Base-by-base conservation (phyloP, 2,888 invertebrate species). In the Tipula unca region DNA sequence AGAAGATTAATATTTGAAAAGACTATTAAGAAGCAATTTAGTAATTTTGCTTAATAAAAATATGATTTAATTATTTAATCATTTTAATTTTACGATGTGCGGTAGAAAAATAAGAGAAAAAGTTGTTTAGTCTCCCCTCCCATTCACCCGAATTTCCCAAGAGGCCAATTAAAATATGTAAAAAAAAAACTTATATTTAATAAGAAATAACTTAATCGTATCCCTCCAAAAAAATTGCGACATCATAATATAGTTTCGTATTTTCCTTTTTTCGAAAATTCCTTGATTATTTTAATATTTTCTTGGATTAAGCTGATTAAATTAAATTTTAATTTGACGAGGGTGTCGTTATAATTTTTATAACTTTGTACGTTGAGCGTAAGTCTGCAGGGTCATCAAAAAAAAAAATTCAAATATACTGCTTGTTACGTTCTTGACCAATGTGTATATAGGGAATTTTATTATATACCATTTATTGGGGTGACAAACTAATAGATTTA, bases 31-130 rank as follows among this genome's bases (percentile, higher is more conserved):
- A 25, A 69, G 25, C 69, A 69, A 25, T 25, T 69, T 69, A 25
- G 69, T 14, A 69, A 69, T 69, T 69, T 69, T 69, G 25, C 69
- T 69, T 69, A 20, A 69, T 69, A 69, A 69, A 69, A 69, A 69
- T 69, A 69, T 69, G 25, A 69, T 69, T 69, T 69, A 69, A 69
- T 69, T 69, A 69, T 69, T 69, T 69, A 69, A 69, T 69, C 69
- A 69, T 25, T 10, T 69, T 10, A n/a, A 69, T 6, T 69, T 69
- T 69, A 69, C 25, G 69, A 69, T 69, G 69, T 69, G 69, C 69
- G 69, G 69, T 69, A 69, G 13, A 8, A 25, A 54, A 54, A 54
- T 54, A 17, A 6, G 17, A 17, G 8, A 25, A 69, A 69, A 69
- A 25, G 4, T 17, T 48, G 4, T n/a, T 48, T 17, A n/a, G 3